Base-by-base conservation (phyloP, 2,113 vertebrate species). In the Mastomys natalensis region DNA sequence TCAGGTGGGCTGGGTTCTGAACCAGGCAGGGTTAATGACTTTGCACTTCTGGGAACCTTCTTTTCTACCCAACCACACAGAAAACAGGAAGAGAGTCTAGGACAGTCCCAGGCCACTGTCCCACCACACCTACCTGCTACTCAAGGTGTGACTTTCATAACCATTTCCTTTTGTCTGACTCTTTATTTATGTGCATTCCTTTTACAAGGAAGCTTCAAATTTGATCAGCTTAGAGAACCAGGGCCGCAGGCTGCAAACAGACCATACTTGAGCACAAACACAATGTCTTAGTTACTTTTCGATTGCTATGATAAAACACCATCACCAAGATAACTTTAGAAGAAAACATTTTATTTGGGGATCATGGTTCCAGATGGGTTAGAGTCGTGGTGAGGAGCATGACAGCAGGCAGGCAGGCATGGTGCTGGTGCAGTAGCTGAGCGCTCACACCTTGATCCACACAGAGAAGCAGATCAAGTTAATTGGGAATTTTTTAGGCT, bases 1-100 rank as follows among this genome's bases (percentile, higher is more conserved):
- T 96, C 98, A 93, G 97, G 98, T 98, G 88, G 74, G 80, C 26
- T 34, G 26, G 84, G 43, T 29, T 45, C 82, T 16, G 43, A 68
- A 64, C 29, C 13, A 0, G 12, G 12, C 12, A 37, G 53, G 53
- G 34, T 0, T 0, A 7, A 6, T 5, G 60, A 48, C 13, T 5
- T 37, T 19, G 26, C 12, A 3, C 15, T 11, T 43, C 60, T 11
- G 3, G 12, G 51, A 90, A 15, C 12, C 29, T 70, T 13, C 34
- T 24, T 17, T 70, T 13, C 34, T 24, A 17, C 15, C 29, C 45
- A 16, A 3, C 48, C 22, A 29, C 7, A 17, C 40, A 12, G 1
- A 53, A 70, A 60, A 80, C 40, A 1, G 3, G 12, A 4, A 80
- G 51, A 78, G 19, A 66, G 3, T 51, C 43, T 48, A n/a, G 48